Percentiles rank a stretch among this genome's conserved stretches.
These are phyloP conservation scores for Morone chrysops DNA, from an alignment of 2,113 vertebrate genomes.

Conservation along the genomic window DNA sequence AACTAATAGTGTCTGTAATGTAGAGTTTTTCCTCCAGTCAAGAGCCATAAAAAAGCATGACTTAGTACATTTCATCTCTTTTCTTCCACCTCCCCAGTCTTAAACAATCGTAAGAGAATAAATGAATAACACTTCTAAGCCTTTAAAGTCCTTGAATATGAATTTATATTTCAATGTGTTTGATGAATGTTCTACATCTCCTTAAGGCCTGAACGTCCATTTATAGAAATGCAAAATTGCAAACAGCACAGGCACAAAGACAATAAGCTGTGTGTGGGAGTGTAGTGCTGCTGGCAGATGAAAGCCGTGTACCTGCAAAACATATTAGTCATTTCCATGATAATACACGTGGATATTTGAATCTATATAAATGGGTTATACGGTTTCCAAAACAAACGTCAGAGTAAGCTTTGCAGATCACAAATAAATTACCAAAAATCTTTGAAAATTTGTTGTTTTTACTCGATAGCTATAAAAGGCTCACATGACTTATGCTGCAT, in stretches of 20 bases:
- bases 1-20: too few species aligned
- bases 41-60: background rate
- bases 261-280: constrained; percentile 24
- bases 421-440: too few species aligned
- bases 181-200: constrained; percentile 6
- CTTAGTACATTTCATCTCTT: background rate
- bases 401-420: background rate
- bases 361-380: background rate
- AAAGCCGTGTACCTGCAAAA: constrained; percentile 43
- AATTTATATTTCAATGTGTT: background rate
- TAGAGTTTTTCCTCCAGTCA: background rate
- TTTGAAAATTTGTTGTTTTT: background rate
- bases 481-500: too few species aligned
- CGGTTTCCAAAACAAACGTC: background rate
- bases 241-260: constrained; percentile 18
- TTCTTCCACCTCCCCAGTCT: background rate
- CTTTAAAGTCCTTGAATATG: background rate
- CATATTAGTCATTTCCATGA: constrained; percentile 19
- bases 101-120: background rate
- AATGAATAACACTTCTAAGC: background rate
- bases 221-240: constrained; percentile 30
- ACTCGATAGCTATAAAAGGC: too few species aligned
- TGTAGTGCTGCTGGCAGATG: constrained; percentile 16
- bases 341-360: constrained; percentile 21
- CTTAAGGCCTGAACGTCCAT: constrained; percentile 19